Evolutionary conservation across 2,113 vertebrate genomes (phyloP), one percentile per base, ranked within the genome.

Genomic region (Neoarius graeffei): DNA sequence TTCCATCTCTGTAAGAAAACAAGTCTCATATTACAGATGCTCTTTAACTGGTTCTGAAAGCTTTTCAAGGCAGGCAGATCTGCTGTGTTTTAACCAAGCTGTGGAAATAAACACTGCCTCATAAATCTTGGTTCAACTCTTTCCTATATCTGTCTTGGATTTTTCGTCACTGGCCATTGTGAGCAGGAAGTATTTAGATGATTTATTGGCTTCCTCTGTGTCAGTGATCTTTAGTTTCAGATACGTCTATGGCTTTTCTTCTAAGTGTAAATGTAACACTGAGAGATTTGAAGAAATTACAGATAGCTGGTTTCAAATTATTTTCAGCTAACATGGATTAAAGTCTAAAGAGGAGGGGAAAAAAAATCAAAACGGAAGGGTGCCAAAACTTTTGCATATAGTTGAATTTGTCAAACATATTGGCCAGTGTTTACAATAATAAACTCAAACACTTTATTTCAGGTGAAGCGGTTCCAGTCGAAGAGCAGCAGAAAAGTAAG

Each of bases 381-480:
- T 11, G 48, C 10, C 35, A 79, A 62, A 69, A 35, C 27, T 2
- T 50, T 71, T 80, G 23, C 23, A 42, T 23, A 25, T 7, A 13
- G 9, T 23, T 74, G 64, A 67, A 19, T 73, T 19, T n/a, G 56
- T 42, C n/a, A 57, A 5, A 30, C 83, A 11, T 83, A 42, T 20
- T 76, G 27, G 10, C 13, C 5, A 48, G n/a, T n/a, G 57, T 25
- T 1, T 48, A 5, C 7, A 71, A 15, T 50, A 25, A 83, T n/a
- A 50, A 69, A 5, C 77, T 57, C 19, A 50, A 25, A 42, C 60
- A 42, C 35, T 88, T 71, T 86, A 52, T 88, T 0, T 2, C 86
- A 99, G 98, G 98, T 89, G 98, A 99, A 93, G 95, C 95, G 5
- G 98, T 99, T 81, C 98, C 98, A 1, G 95, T 97, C 77, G 97